phyloP scores from a whole-genome alignment of 2,888 invertebrate genomes.

The Alcis repandata region DNA sequence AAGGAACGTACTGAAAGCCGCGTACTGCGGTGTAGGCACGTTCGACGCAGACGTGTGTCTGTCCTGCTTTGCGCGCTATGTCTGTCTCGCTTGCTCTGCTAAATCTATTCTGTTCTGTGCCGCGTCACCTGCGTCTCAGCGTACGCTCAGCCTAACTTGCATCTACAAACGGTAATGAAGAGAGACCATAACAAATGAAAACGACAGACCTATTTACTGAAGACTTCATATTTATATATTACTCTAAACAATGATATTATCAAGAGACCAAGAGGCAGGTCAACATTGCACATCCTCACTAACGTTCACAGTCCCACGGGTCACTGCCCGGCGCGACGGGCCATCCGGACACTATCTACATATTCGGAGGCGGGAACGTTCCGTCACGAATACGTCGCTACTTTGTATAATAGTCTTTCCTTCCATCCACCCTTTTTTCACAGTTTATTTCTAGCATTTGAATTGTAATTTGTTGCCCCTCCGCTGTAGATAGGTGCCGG shows the following conservation, averaged over 20 bases:
- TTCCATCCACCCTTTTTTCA: neutral
- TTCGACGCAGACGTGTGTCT: no score
- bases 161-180: neutral
- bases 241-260: conserved; percentile 9
- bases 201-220: conserved; percentile 1
- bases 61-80: no score
- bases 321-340: neutral
- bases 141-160: no score
- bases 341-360: neutral
- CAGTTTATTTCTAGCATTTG: neutral
- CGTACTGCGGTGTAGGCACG: no score
- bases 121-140: no score
- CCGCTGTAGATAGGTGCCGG: neutral
- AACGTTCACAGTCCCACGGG: neutral
- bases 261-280: conserved; percentile 5
- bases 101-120: no score
- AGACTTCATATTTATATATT: neutral
- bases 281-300: conserved; percentile 9
- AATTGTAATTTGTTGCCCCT: neutral
- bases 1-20: no score
- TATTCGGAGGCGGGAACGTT: neutral
- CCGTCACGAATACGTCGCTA: neutral
- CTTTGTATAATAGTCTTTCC: neutral
- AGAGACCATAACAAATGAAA: neutral
- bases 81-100: no score